phyloP scores from a whole-genome alignment of 1,140 invertebrate genomes.

The Musca vetustissima region DNA sequence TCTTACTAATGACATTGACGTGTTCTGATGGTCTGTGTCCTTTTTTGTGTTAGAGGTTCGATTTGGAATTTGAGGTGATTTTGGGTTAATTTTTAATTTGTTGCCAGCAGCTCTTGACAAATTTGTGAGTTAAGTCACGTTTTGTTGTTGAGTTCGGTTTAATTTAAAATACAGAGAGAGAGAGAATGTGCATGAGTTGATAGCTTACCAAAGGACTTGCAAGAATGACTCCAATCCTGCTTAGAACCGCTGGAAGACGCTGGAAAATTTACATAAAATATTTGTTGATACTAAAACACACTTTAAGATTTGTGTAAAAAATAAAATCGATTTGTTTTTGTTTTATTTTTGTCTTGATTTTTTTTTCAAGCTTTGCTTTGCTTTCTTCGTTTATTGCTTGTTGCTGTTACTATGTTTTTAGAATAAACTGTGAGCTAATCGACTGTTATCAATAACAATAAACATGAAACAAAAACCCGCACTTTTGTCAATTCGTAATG shows the following conservation, averaged over 20 bases:
- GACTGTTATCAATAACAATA: constrained; percentile 2
- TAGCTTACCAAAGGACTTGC: constrained; percentile 89
- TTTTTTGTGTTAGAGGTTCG: neutral
- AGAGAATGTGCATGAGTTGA: constrained; percentile 51
- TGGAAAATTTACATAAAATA: constrained; percentile 65
- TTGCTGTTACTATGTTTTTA: too few relatives aligned
- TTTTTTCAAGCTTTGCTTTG: constrained; percentile 2
- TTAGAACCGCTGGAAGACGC: constrained; percentile 88
- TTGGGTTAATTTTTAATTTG: neutral
- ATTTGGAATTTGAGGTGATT: neutral
- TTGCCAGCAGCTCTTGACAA: too few relatives aligned
- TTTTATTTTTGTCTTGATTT: constrained; percentile 31
- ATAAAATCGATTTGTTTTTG: neutral
- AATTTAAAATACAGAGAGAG: constrained; percentile 5
- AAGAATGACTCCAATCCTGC: constrained; percentile 90
- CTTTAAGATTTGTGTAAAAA: constrained; percentile 47
- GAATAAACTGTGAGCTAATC: neutral
- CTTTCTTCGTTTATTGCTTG: constrained; percentile 20
- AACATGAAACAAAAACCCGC: constrained; percentile 9
- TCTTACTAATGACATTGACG: neutral
- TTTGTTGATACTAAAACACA: constrained; percentile 57
- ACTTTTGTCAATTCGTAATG: neutral
- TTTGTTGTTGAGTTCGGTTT: constrained; percentile 18
- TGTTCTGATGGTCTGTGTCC: neutral
- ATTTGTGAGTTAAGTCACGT: neutral